Evolutionary conservation across 37 sponge, comb jelly and placozoan genomes (phyloP).

Genomic region (Corticium candelabrum): DNA sequence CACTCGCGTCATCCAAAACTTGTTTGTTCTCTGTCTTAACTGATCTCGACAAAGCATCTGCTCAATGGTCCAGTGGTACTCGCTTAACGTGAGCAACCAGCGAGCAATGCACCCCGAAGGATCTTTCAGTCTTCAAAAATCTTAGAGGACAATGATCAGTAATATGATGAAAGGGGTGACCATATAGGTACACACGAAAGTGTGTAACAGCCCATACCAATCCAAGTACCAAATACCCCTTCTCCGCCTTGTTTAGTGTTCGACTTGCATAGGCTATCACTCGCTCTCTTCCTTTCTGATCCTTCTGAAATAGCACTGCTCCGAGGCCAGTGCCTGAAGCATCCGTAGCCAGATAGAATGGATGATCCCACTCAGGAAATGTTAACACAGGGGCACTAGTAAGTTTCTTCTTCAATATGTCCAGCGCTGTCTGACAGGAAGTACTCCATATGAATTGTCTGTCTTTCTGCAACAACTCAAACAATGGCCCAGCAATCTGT

Average conservation of each 20-base stretch:
- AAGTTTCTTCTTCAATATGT: slow-evolving; percentile 18
- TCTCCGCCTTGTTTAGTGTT: not conserved
- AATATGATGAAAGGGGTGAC: not conserved
- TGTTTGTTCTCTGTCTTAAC: too few species aligned
- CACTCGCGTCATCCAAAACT: not conserved
- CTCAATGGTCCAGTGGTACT: slow-evolving; percentile 9
- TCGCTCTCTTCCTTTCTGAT: not conserved
- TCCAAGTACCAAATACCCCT: not conserved
- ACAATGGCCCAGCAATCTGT: slow-evolving; percentile 13
- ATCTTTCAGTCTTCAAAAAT: slow-evolving; percentile 28
- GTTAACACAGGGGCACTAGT: slow-evolving; percentile 20
- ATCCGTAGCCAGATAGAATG: slow-evolving; percentile 41
- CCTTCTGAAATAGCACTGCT: slow-evolving; percentile 28
- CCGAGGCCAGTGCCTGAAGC: slow-evolving; percentile 31
- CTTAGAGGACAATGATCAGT: slow-evolving; percentile 24
- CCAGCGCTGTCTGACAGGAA: slow-evolving; percentile 18
- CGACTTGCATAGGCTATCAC: slow-evolving; percentile 10
- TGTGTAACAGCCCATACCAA: not conserved
- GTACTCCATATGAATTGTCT: slow-evolving; percentile 16
- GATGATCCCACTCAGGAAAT: slow-evolving; percentile 19
- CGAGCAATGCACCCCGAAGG: slow-evolving; percentile 16
- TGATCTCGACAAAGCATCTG: too few species aligned
- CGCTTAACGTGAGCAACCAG: slow-evolving; percentile 6
- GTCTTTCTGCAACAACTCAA: slow-evolving; percentile 17
- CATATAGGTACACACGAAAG: not conserved